Percentiles rank a stretch among this genome's conserved stretches.
Conservation (phyloP, 2,797 vertebrate species). For the Miichthys miiuy region DNA sequence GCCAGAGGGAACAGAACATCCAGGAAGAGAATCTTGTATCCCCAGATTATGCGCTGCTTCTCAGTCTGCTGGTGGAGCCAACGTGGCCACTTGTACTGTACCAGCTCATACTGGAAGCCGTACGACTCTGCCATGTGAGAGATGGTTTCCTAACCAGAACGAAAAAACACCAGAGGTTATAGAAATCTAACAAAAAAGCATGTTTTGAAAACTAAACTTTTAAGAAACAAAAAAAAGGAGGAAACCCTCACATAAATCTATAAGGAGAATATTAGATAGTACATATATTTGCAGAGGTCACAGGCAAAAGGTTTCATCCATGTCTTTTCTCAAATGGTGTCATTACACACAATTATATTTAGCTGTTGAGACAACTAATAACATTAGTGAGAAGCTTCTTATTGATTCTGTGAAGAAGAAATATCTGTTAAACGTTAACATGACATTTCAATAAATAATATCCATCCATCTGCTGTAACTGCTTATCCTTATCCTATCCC, state of each 20-base stretch:
- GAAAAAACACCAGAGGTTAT: conserved; percentile 1
- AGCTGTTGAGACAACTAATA: conserved; percentile 7
- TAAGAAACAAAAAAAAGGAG: background rate
- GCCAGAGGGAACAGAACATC: conserved; percentile 97
- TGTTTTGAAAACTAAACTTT: background rate
- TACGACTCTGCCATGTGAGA: conserved; percentile 93
- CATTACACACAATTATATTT: background rate
- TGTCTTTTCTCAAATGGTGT: no score
- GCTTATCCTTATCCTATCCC: no score
- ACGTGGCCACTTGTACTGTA: conserved; percentile 96
- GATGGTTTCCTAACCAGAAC: conserved; percentile 89
- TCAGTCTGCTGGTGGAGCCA: conserved; percentile 98
- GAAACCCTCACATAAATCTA: background rate
- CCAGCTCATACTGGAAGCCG: conserved; percentile 94
- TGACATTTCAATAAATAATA: no score
- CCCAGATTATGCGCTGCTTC: conserved; percentile 98
- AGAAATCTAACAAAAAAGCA: conserved; percentile 3
- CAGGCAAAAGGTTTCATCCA: background rate
- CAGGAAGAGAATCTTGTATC: conserved; percentile 98
- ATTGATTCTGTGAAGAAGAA: background rate
- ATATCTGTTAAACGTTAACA: no score
- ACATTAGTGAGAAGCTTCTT: background rate
- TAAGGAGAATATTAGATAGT: background rate
- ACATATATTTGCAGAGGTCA: background rate
- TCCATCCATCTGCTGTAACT: no score